Base-by-base conservation (phyloP, 2,888 invertebrate genomes). In the Molanna angustata region DNA sequence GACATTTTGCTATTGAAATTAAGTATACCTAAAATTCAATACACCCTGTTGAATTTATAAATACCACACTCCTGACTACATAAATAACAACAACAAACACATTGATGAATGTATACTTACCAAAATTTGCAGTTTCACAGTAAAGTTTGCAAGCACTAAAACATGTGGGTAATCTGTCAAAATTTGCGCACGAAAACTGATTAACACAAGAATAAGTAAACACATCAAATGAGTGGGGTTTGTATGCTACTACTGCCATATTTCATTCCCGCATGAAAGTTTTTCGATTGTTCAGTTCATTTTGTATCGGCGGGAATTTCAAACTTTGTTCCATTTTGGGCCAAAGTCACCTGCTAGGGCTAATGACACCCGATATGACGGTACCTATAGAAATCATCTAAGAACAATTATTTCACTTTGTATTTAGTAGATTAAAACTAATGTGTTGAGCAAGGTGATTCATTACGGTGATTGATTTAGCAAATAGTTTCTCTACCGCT, bases 261-360 rank as follows among this genome's bases (percentile, higher is more conserved):
- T 35, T 13, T 35, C 35, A 13, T 11, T 35, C 14, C 6, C 13
- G 14, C 35, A 14, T 13, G 13, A 35, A 35, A 35, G 35, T 35
- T n/a, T 35, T 35, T 35, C 35, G 4, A 35, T 35, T 11, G 6
- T 14, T 9, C 6, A 11, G 35, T 11, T n/a, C 13, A 35, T 35
- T 35, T 35, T 35, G 13, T 35, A 35, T 35, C 35, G 35, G 35
- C 35, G 35, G 35, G 7, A 35, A 35, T 35, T 35, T 35, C 35
- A 35, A 35, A 13, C 13, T 35, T 35, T 13, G 9, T 35, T 11
- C 14, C 35, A 35, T 35, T 35, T 35, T 35, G 35, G 35, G 35
- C 35, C 35, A 35, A 35, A 35, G 35, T 35, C 35, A 35, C 35
- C 35, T 35, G 35, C 35, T 35, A 35, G 35, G 35, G 35, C 13